Evolutionary conservation across 2,888 invertebrate genomes (phyloP), one percentile per base, ranked within the genome.

Genomic region (Gibbula magus): DNA sequence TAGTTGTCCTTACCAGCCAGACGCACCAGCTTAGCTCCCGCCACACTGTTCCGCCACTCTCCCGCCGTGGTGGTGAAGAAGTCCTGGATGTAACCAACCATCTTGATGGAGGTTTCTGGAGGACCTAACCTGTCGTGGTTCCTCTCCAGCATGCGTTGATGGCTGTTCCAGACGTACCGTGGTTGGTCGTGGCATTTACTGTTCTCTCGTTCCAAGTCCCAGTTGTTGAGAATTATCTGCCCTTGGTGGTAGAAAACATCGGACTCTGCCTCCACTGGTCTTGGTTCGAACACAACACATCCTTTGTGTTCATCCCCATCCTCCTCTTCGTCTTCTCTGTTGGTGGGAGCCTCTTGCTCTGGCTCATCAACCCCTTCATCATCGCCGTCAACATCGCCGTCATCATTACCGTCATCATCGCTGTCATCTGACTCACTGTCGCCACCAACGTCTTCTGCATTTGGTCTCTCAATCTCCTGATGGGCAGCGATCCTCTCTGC

Each of bases 401-500:
- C 29, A 16, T 52, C 39, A 51, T 45, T 29, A 8, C 18, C 67
- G 2, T 22, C 77, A 10, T 29, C 51, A 25, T 35, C 54, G 39
- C 54, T 54, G 32, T 35, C 76, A 76, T 32, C 54, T 7, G 52
- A 22, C 8, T 54, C 56, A 76, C 54, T 25, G 25, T 66, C 61
- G 32, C 32, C 61, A 22, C 20, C 77, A 77, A 18, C 52, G 29
- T 53, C 75, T 53, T 75, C 76, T 35, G 16, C 77, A 25, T 77
- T 8, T 20, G 29, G 39, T 2, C 18, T 39, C n/a, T 29, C 54
- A 1, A 35, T 20, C 18, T 77, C 61, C 16, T 39, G 32, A 45
- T 35, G 35, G n/a, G 39, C 32, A 32, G 39, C n/a, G 1, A 45
- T 20, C 25, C 74, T 35, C 35, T 29, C 39, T 35, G 29, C 39